Base-by-base conservation (phyloP, 2,113 vertebrate genomes). In the Scortum barcoo region DNA sequence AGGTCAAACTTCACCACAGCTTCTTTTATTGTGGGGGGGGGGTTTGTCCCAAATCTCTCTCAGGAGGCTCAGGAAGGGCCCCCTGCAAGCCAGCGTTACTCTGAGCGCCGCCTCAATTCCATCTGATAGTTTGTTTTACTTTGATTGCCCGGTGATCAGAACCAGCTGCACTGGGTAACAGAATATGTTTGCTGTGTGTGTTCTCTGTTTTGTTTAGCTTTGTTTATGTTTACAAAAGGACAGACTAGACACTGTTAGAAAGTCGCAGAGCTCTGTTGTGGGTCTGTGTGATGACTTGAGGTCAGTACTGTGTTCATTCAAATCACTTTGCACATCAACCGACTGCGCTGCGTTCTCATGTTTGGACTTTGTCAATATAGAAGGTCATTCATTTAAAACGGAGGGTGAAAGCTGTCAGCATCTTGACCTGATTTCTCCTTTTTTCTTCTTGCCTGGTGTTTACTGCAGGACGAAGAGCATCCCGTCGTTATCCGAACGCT, bases 221-320 rank as follows among this genome's bases (percentile, higher is more conserved):
- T 86, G 88, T 88, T 91, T 87, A 81, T 91, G 86, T 90, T 91
- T 81, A 89, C 72, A 84, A 77, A 79, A 81, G 78, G 81, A 76
- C 81, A 86, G 84, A 90, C 62, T 50, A 74, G 84, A 88, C 76
- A 58, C 87, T 80, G 78, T 67, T 80, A 84, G 88, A 91, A 80
- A 83, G 86, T 84, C 79, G n/a, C 69, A 16, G 9, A 24, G 76
- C 85, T 90, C 79, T 91, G 81, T 85, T 89, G 91, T 89, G 91
- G 91, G 75, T 76, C 81, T 0, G 28, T 54, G 78, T 50, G 76
- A 75, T 78, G 84, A 83, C 78, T 83, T 79, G 16, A 84, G 81
- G 81, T 89, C 0, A 0, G 71, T 7, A 46, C 61, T 76, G 71
- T 80, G 71, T 70, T 85, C 67, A 22, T 61, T 73, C 81, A 66